Evolutionary conservation across 2,113 vertebrate genomes (phyloP).

Genomic region (Gavia stellata): DNA sequence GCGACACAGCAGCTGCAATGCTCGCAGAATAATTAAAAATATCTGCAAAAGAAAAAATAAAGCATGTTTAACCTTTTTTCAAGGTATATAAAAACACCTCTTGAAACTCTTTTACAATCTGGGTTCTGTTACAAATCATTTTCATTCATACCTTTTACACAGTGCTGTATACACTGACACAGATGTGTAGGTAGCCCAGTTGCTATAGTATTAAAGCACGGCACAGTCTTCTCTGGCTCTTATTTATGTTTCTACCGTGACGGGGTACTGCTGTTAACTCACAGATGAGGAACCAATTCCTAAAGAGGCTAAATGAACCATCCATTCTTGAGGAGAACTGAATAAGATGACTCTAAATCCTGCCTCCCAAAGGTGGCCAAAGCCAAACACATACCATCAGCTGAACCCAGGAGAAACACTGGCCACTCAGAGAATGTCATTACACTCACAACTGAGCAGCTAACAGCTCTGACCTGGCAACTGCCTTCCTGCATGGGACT

Average conservation of each 20-base stretch:
- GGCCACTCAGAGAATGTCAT: neutral
- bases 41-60: slow-evolving; percentile 71
- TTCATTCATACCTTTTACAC: neutral
- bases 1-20: slow-evolving; percentile 84
- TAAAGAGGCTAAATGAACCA: neutral
- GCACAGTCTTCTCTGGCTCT: neutral
- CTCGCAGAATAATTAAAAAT: slow-evolving; percentile 87
- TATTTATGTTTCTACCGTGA: neutral
- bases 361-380: neutral
- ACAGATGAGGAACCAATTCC: neutral
- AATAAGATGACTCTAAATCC: neutral
- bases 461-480: neutral
- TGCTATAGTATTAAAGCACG: neutral
- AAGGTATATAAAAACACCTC: neutral
- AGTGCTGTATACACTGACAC: neutral
- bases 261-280: neutral
- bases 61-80: neutral
- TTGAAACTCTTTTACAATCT: neutral
- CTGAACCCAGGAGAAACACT: neutral
- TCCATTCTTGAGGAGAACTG: neutral
- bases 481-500: neutral
- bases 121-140: neutral
- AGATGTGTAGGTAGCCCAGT: neutral
- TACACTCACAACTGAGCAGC: neutral
- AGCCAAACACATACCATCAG: neutral